Conservation (phyloP, 2,113 vertebrate genomes). For the Rhodinocichla rosea region DNA sequence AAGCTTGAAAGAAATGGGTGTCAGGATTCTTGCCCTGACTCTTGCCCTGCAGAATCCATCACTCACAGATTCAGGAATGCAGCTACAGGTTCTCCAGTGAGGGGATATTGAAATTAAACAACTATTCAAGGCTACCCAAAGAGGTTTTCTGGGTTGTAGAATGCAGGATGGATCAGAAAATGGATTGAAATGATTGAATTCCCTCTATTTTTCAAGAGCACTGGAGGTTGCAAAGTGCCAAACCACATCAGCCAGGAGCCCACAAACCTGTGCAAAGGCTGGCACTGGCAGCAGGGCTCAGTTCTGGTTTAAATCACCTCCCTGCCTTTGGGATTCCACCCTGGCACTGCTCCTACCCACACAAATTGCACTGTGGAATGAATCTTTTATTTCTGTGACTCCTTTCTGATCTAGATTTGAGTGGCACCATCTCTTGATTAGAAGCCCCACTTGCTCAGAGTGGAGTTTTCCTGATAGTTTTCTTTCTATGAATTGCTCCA, state of each 20-base stretch:
- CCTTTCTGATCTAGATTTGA: constrained; percentile 19
- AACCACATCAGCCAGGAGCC: not conserved
- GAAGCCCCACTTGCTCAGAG: constrained; percentile 38
- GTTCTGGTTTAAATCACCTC: not conserved
- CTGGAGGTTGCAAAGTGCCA: not conserved
- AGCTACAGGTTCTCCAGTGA: not conserved
- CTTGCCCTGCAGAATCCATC: not conserved
- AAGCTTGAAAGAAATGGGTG: not conserved
- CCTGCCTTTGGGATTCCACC: not conserved
- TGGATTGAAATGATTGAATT: not conserved
- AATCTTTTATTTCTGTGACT: not conserved
- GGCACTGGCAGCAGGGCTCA: not conserved
- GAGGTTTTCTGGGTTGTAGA: not conserved
- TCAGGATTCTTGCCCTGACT: not conserved
- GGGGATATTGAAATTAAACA: not conserved
- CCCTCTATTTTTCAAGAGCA: not conserved
- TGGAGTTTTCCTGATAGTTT: constrained; percentile 60
- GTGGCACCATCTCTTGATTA: constrained; percentile 38
- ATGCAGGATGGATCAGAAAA: not conserved
- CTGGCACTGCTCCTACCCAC: not conserved
- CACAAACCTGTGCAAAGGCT: not conserved
- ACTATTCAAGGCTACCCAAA: not conserved
- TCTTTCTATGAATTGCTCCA: constrained; percentile 69
- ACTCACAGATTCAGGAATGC: not conserved
- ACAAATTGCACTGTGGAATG: not conserved